Percentiles rank a stretch among this genome's conserved stretches.
Conservation (phyloP, 2,113 vertebrate species). For the Axis porcinus region DNA sequence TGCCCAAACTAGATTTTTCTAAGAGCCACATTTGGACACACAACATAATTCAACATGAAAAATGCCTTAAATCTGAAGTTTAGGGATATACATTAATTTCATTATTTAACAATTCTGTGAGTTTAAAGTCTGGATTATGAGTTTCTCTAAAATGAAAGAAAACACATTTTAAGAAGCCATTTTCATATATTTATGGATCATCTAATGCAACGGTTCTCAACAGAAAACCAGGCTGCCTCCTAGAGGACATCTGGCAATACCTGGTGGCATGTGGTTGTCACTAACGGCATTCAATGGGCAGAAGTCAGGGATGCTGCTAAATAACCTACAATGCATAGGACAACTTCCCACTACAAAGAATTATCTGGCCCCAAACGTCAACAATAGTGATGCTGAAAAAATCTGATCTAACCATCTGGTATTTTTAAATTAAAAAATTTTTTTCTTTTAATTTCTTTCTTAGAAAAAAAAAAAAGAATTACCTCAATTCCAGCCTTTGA, state of each 20-base stretch:
- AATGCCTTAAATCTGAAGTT: neutral
- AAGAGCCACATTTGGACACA: neutral
- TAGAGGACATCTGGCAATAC: neutral
- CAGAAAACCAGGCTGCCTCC: neutral
- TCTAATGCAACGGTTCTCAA: neutral
- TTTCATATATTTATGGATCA: neutral
- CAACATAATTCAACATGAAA: neutral
- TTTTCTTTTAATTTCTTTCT: neutral
- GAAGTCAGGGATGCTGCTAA: neutral
- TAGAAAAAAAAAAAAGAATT: neutral
- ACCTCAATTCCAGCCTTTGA: neutral
- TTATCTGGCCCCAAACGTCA: neutral
- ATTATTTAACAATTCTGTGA: slow-evolving; percentile 5
- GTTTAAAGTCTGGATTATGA: neutral
- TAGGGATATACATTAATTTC: neutral
- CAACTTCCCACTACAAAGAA: neutral
- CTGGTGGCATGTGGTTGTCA: neutral
- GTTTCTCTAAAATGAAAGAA: slow-evolving; percentile 7
- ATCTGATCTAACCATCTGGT: neutral
- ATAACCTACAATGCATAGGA: neutral
- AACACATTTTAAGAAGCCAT: neutral
- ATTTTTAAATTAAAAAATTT: neutral
- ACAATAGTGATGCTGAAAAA: neutral
- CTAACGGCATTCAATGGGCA: neutral
- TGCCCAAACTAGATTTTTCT: neutral